phyloP scores from a whole-genome alignment of 2,797 vertebrate species.

The Yasuhikotakia modesta region DNA sequence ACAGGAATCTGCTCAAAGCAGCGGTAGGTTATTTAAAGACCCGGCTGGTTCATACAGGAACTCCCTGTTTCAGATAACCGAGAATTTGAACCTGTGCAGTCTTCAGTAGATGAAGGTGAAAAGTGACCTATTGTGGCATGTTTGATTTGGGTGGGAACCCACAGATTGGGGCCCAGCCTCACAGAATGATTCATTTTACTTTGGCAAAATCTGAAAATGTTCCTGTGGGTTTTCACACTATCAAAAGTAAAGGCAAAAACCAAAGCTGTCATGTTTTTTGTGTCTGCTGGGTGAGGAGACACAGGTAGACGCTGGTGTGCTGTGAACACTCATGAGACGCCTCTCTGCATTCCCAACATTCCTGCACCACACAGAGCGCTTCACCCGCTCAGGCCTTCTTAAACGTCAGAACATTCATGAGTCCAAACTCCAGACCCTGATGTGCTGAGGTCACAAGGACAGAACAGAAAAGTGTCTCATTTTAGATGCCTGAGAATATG shows the following conservation, averaged over 20 bases:
- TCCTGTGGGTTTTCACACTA: background rate
- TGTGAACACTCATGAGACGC: conserved; percentile 76
- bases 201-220: background rate
- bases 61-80: no score
- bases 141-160: no score
- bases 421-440: background rate
- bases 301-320: conserved; percentile 61
- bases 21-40: no score
- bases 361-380: no score
- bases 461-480: conserved; percentile 73
- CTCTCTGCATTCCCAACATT: conserved; percentile 79
- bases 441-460: conserved; percentile 57
- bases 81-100: no score
- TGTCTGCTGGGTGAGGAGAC: conserved; percentile 62
- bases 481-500: conserved; percentile 54
- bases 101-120: no score
- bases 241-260: conserved; percentile 54
- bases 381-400: conserved; percentile 65
- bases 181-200: background rate
- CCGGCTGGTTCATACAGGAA: no score
- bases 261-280: no score
- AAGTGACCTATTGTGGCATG: no score
- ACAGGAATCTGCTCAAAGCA: no score
- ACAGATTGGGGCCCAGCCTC: background rate
- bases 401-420: conserved; percentile 64